Percentiles rank a stretch among this genome's conserved stretches.
Evolutionary conservation across 2,113 vertebrate species (phyloP).

Genomic region (Hydropotes inermis): DNA sequence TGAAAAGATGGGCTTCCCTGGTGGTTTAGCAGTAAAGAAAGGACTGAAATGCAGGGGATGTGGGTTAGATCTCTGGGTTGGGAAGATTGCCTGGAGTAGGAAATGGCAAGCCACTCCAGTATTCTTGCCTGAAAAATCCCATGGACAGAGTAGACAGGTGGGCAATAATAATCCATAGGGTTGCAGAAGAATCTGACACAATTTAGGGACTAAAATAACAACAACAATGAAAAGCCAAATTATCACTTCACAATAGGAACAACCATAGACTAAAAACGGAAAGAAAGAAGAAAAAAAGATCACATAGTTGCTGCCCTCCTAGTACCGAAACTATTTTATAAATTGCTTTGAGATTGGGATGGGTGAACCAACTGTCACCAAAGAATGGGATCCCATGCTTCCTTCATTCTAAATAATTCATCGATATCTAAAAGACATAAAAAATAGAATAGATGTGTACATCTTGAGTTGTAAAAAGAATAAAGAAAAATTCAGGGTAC

Average conservation of each 20-base stretch:
- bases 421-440: background rate
- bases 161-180: background rate
- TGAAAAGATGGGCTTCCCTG: background rate
- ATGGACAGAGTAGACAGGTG: background rate
- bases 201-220: background rate
- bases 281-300: background rate
- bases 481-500: background rate
- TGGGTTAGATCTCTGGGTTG: background rate
- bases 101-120: background rate
- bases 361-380: background rate
- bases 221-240: constrained; percentile 44
- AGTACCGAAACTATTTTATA: background rate
- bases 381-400: background rate
- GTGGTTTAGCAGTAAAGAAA: background rate
- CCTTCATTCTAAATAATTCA: background rate
- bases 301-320: background rate
- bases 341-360: background rate
- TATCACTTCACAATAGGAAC: constrained; percentile 36
- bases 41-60: background rate
- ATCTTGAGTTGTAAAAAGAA: background rate
- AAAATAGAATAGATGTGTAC: background rate
- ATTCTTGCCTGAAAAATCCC: background rate
- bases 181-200: background rate
- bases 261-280: background rate
- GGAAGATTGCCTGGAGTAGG: background rate